A percentile compares a stretch with the other conserved stretches of the same genome.
Evolutionary conservation across 2,113 vertebrate genomes (phyloP).

Genomic region (Anarrhichthys ocellatus): DNA sequence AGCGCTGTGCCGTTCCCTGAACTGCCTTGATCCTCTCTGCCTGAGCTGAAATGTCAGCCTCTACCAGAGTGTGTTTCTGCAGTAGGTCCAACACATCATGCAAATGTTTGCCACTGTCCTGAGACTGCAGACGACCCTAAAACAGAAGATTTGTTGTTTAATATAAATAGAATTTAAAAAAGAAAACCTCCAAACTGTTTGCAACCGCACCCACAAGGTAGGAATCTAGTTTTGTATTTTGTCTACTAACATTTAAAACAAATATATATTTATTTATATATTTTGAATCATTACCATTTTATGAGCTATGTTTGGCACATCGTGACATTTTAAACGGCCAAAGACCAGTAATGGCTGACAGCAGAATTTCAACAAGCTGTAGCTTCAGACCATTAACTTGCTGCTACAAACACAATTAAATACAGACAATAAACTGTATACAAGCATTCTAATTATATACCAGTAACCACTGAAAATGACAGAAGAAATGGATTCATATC

Average conservation of each 20-base stretch:
- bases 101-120: conserved; percentile 93
- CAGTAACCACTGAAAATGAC: background rate
- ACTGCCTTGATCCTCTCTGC: conserved; percentile 90
- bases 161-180: background rate
- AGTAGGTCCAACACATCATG: conserved; percentile 93
- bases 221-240: background rate
- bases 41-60: conserved; percentile 92
- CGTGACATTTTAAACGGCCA: background rate
- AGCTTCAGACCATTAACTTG: conserved; percentile 6
- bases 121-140: conserved; percentile 91
- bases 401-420: background rate
- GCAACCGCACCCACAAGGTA: background rate
- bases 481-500: background rate
- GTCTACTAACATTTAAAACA: background rate
- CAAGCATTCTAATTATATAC: conserved; percentile 20
- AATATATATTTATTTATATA: background rate
- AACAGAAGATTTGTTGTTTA: conserved; percentile 22
- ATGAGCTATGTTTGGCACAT: background rate
- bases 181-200: background rate
- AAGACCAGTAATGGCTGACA: background rate
- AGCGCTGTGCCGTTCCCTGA: conserved; percentile 85
- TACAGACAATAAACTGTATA: background rate
- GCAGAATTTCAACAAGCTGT: background rate
- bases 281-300: background rate
- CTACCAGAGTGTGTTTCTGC: conserved; percentile 93